Evolutionary conservation across 2,113 vertebrate genomes (phyloP).

Genomic region (Macheiramphus alcinus): DNA sequence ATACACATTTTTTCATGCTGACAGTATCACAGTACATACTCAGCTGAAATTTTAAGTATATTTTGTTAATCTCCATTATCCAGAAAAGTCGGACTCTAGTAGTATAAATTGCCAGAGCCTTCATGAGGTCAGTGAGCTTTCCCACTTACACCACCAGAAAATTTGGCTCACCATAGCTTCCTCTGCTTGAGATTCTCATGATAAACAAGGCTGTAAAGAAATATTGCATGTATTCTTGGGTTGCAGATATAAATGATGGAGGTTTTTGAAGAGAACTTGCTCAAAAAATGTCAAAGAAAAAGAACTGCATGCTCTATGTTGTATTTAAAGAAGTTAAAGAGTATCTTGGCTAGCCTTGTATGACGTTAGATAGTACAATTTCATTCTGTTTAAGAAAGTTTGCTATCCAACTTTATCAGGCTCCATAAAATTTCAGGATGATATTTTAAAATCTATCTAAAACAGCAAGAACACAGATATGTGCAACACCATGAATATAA

Average conservation of each 20-base stretch:
- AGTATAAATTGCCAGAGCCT: not conserved
- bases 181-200: not conserved
- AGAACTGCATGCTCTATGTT: not conserved
- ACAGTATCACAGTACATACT: not conserved
- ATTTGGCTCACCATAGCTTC: not conserved
- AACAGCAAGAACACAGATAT: conserved; percentile 48
- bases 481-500: conserved; percentile 56
- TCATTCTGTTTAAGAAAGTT: conserved; percentile 16
- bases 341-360: not conserved
- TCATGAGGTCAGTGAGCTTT: conserved; percentile 4
- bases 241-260: not conserved
- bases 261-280: not conserved
- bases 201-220: conserved; percentile 12
- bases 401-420: conserved; percentile 32
- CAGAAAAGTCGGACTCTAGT: not conserved
- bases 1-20: not conserved
- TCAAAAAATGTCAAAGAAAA: conserved; percentile 18
- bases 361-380: not conserved
- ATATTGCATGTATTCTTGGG: not conserved
- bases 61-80: not conserved
- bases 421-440: conserved; percentile 41
- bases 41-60: not conserved
- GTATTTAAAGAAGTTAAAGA: not conserved
- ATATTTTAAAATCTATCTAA: conserved; percentile 54
- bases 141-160: not conserved